These are phyloP conservation scores for Tenebrio molitor DNA, from an alignment of 1,140 invertebrate genomes.

Conservation along the genomic window DNA sequence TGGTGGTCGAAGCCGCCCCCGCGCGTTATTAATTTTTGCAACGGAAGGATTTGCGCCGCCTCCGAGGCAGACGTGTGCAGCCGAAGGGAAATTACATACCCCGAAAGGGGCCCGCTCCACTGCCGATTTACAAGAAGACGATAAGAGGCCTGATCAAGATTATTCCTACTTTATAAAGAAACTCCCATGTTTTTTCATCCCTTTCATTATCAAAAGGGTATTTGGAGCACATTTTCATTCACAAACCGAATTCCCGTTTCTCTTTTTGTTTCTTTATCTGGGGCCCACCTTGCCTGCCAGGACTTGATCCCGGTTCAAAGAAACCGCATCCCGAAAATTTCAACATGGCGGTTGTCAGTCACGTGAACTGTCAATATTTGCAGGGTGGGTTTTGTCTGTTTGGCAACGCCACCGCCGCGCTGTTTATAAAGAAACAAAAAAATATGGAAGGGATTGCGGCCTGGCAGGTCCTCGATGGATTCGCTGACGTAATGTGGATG, in stretches of 20 bases:
- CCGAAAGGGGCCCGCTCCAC: background rate
- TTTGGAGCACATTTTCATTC: constrained; percentile 24
- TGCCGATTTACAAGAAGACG: constrained; percentile 5
- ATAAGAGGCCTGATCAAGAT: constrained; percentile 32
- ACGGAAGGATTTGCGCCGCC: constrained; percentile 17
- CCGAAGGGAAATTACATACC: background rate
- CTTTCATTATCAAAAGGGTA: constrained; percentile 9
- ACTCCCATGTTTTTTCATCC: constrained; percentile 16
- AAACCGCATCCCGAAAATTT: constrained; percentile 22
- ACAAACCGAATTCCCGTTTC: constrained; percentile 21
- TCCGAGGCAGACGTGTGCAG: background rate
- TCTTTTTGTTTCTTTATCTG: constrained; percentile 8
- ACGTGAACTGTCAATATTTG: constrained; percentile 21
- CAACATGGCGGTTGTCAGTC: constrained; percentile 22
- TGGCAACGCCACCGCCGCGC: background rate
- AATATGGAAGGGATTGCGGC: background rate
- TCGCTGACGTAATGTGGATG: background rate
- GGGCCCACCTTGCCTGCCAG: background rate
- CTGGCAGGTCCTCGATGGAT: background rate
- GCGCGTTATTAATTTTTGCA: background rate
- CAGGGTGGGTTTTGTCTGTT: background rate
- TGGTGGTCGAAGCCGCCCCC: no score
- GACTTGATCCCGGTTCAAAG: constrained; percentile 27
- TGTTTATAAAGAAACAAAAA: background rate
- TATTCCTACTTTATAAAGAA: constrained; percentile 29